Percentiles rank a stretch among this genome's conserved stretches.
These are phyloP conservation scores for Cordilura impudica DNA, from an alignment of 2,888 invertebrate species.

Conservation along the genomic window DNA sequence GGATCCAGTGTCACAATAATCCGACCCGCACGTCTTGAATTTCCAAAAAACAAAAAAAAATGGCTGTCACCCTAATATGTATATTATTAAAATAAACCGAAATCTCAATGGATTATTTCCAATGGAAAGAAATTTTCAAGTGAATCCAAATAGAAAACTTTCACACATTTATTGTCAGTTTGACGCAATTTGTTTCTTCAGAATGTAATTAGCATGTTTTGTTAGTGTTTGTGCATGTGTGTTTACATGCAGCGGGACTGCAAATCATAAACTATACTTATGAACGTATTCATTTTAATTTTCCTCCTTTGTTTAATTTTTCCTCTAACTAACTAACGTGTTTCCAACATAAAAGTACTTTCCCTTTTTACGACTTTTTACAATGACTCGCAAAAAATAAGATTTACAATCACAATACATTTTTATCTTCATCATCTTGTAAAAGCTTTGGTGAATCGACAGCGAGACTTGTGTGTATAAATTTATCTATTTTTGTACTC, in stretches of 20 bases:
- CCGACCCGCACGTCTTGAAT: too few species aligned
- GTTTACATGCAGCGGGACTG: background rate
- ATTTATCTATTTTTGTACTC: background rate
- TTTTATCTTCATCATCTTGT: too few species aligned
- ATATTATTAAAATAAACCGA: too few species aligned
- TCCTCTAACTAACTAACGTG: background rate
- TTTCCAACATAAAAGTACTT: conserved; percentile 8
- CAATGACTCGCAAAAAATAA: conserved; percentile 14
- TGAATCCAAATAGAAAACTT: too few species aligned
- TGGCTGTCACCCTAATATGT: too few species aligned
- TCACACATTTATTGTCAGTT: too few species aligned
- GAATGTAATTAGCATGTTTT: background rate
- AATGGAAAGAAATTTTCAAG: too few species aligned
- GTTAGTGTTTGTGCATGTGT: background rate
- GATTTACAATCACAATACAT: conserved; percentile 1
- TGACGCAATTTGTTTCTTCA: too few species aligned
- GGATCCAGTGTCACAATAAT: too few species aligned
- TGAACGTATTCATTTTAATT: background rate
- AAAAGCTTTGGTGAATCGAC: background rate
- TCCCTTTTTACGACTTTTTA: conserved; percentile 37
- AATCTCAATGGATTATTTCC: too few species aligned
- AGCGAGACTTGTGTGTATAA: too few species aligned
- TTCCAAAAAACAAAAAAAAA: too few species aligned
- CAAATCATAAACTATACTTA: conserved; percentile 18
- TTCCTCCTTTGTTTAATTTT: conserved; percentile 8